Evolutionary conservation across 1,140 invertebrate genomes (phyloP).

Genomic region (Drosophila nikananu): DNA sequence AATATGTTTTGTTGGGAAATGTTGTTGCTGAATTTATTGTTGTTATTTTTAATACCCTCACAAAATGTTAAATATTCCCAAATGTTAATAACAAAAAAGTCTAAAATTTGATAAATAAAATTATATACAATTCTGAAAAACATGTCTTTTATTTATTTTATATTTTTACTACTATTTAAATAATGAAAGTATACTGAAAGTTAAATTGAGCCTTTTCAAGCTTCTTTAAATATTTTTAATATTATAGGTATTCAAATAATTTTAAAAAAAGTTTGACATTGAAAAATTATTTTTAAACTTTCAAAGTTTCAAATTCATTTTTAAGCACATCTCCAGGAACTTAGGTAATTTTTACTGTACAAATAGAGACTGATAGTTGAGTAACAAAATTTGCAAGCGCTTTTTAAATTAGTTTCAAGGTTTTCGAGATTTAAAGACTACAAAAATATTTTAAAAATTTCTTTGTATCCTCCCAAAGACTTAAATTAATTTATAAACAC

Average conservation of each 20-base stretch:
- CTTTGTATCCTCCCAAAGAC: too few species aligned
- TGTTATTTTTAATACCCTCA: neutral
- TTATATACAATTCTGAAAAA: neutral
- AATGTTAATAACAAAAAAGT: constrained; percentile 1
- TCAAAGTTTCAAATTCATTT: too few species aligned
- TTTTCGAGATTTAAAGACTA: neutral
- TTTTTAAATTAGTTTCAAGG: neutral
- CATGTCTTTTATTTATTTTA: neutral
- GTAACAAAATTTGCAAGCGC: accelerated
- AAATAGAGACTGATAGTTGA: neutral
- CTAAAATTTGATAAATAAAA: neutral
- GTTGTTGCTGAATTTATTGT: neutral
- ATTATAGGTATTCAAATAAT: too few species aligned
- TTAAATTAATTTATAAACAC: too few species aligned
- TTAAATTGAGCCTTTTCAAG: too few species aligned
- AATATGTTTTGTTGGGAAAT: too few species aligned
- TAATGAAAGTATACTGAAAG: too few species aligned
- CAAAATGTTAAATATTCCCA: neutral
- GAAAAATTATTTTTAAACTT: neutral
- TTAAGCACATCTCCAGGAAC: neutral
- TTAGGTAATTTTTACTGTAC: neutral
- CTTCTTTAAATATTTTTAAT: too few species aligned
- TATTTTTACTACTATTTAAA: too few species aligned
- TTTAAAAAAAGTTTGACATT: too few species aligned
- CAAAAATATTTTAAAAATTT: neutral